Evolutionary conservation across 2,113 vertebrate genomes (phyloP), one percentile per base, ranked within the genome.

Genomic region (Megaptera novaeangliae): DNA sequence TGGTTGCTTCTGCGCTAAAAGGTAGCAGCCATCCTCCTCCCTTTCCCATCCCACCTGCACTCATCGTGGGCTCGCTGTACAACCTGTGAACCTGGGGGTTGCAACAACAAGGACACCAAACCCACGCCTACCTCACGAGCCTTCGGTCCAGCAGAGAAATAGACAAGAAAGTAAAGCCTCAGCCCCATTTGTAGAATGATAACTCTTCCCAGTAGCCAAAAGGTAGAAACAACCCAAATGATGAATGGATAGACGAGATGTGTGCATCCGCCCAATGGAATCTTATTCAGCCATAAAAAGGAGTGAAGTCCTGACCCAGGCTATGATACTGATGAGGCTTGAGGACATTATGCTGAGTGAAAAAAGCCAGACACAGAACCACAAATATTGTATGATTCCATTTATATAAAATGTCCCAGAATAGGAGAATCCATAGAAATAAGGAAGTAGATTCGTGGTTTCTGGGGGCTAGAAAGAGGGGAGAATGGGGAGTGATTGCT

Each of bases 181-280:
- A 21, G 75, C 6, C 4, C 31, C 20, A 8, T 49, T 81, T 25
- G 14, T 25, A 36, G 34, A 55, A 1, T 11, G 55, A 57, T 12
- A 46, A 17, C 18, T 10, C 0, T 64, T 75, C 59, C 25, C 11
- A 27, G 46, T 1, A 15, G 69, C 27, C n/a, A 4, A 41, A 52
- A 75, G 81, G n/a, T 8, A 41, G 81, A 41, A 44, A 34, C 29
- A 36, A 31, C n/a, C 11, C 44, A 18, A 4, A 27, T 1, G 74
- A n/a, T 1, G 10, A 12, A 15, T 0, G 10, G 66, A 57, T 10
- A 7, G 10, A 21, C 8, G 4, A 9, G n/a, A 11, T 5, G n/a
- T 1, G 6, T 0, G 13, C 1, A 0, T 4, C 27, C 21, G 21
- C 2, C 0, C n/a, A 0, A 0, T 0, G 29, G 7, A 41, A 41